Percentiles rank a stretch among this genome's conserved stretches.
These are phyloP conservation scores for Hippocampus zosterae DNA, from an alignment of 2,113 vertebrate species.

Conservation along the genomic window DNA sequence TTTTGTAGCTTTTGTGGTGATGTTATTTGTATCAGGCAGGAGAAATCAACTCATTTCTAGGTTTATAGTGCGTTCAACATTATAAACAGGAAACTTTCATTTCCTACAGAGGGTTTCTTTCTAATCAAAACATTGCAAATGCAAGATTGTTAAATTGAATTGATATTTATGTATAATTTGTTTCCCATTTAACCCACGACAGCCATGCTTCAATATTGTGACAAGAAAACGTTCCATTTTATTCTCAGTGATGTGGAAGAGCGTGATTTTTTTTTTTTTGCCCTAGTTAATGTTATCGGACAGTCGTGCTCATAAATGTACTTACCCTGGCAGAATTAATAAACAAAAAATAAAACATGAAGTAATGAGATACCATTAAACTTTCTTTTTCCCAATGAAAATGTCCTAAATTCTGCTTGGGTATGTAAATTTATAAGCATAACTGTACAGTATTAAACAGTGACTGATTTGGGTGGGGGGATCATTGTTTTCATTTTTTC, in stretches of 20 bases:
- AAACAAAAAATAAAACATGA: neutral
- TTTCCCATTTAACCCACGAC: neutral
- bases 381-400: neutral
- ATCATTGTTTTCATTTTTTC: neutral
- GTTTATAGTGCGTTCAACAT: constrained; percentile 7
- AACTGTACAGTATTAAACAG: neutral
- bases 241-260: neutral
- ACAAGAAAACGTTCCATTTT: neutral
- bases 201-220: neutral
- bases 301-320: neutral
- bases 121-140: constrained; percentile 17
- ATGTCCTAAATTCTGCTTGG: neutral
- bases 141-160: neutral
- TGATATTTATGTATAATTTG: constrained; percentile 7
- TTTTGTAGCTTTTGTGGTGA: constrained; percentile 40
- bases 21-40: constrained; percentile 32
- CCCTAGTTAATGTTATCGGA: no score
- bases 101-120: constrained; percentile 2
- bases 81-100: constrained; percentile 36
- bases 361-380: neutral
- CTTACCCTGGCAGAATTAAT: neutral
- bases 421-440: neutral
- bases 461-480: neutral
- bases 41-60: constrained; percentile 9
- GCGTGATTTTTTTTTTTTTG: neutral